These are phyloP conservation scores for Pseudopodoces humilis DNA, from an alignment of 2,113 vertebrate species.

Conservation along the genomic window DNA sequence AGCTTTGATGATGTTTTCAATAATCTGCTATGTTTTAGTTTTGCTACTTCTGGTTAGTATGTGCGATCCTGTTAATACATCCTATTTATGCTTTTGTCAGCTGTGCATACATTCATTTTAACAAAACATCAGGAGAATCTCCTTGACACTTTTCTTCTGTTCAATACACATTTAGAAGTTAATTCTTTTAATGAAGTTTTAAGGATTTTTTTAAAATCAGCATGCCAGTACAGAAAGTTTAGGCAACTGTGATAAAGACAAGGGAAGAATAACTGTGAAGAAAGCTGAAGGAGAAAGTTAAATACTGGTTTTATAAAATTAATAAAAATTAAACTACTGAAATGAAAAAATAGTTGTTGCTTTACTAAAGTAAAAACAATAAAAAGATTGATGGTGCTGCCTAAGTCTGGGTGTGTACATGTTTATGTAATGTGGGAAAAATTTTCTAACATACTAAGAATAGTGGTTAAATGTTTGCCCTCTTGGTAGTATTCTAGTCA, in stretches of 20 bases:
- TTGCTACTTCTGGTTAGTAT: background rate
- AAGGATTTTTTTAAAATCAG: background rate
- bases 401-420: background rate
- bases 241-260: background rate
- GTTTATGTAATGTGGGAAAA: conserved; percentile 49
- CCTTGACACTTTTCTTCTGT: background rate
- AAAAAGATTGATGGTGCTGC: background rate
- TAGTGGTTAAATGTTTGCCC: conserved; percentile 46
- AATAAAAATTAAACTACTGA: background rate
- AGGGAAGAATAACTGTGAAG: background rate
- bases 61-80: background rate
- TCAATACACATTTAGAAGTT: background rate
- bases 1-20: background rate
- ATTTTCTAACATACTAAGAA: conserved; percentile 42
- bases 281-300: background rate
- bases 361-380: background rate
- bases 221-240: background rate
- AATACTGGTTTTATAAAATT: background rate
- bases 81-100: background rate
- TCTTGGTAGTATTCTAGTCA: conserved; percentile 5
- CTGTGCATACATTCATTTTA: background rate
- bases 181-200: background rate
- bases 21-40: background rate
- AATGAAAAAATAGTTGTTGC: conserved; percentile 32
- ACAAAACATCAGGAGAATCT: background rate